Percentiles rank a stretch among this genome's conserved stretches.
Evolutionary conservation across 2,888 invertebrate species (phyloP).

Genomic region (Theretra japonica): DNA sequence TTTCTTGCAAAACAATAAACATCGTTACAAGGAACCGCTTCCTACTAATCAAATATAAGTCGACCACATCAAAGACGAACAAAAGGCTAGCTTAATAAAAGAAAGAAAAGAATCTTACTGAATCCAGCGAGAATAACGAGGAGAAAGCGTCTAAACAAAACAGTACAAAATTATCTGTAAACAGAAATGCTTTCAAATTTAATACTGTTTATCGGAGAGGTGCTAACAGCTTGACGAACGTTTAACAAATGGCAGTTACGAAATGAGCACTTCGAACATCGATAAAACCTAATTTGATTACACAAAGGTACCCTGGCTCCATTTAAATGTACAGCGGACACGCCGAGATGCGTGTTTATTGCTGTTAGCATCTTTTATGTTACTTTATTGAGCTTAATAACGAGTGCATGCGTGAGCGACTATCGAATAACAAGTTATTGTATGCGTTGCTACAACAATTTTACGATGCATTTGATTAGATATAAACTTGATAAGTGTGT

Average conservation of each 20-base stretch:
- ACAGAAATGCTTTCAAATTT: constrained; percentile 24
- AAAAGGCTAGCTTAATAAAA: background rate
- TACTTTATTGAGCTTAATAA: constrained; percentile 33
- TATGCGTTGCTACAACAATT: background rate
- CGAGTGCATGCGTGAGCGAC: constrained; percentile 35
- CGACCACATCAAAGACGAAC: background rate
- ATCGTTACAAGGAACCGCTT: background rate
- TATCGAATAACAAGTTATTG: constrained; percentile 14
- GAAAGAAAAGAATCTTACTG: background rate
- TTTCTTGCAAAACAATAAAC: background rate
- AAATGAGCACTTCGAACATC: constrained; percentile 30
- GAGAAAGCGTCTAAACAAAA: constrained; percentile 18
- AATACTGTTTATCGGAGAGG: constrained; percentile 15
- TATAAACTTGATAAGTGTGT: no score
- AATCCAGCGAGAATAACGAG: background rate
- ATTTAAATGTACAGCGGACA: constrained; percentile 37
- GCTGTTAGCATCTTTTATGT: constrained; percentile 38
- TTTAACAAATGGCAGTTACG: constrained; percentile 27
- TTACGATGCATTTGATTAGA: no score
- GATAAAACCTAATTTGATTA: constrained; percentile 31
- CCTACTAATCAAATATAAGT: background rate
- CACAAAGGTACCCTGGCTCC: constrained; percentile 32
- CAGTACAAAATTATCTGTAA: background rate
- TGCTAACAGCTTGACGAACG: constrained; percentile 12
- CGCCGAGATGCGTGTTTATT: constrained; percentile 36